Evolutionary conservation across 2,888 invertebrate genomes (phyloP).

Genomic region (Shargacucullia verbasci): DNA sequence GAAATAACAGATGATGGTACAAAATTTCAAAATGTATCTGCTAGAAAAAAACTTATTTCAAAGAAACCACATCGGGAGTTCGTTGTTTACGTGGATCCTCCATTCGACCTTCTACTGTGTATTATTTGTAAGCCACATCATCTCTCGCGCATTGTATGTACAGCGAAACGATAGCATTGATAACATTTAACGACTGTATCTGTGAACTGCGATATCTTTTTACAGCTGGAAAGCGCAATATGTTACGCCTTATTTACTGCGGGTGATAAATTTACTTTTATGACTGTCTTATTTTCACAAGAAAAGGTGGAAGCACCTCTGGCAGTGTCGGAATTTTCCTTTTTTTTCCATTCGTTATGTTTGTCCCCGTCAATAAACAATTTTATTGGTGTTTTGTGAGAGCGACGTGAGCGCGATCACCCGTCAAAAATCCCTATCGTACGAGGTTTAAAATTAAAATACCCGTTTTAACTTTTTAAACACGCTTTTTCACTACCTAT

Average conservation of each 20-base stretch:
- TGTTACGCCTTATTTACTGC: slow-evolving; percentile 84
- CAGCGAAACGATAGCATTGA: slow-evolving; percentile 57
- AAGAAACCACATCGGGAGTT: no score
- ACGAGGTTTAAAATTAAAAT: slow-evolving; percentile 43
- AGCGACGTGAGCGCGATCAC: slow-evolving; percentile 46
- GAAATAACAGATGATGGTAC: no score
- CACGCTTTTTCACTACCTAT: slow-evolving; percentile 37
- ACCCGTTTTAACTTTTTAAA: slow-evolving; percentile 28
- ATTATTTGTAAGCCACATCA: slow-evolving; percentile 2
- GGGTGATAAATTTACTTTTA: slow-evolving; percentile 84
- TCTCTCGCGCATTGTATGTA: slow-evolving; percentile 8
- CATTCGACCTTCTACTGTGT: background rate
- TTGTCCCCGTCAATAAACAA: slow-evolving; percentile 75
- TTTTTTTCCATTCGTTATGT: slow-evolving; percentile 68
- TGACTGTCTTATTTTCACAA: slow-evolving; percentile 83
- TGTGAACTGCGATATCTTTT: slow-evolving; percentile 72
- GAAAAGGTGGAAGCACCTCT: slow-evolving; percentile 67
- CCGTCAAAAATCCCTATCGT: slow-evolving; percentile 43
- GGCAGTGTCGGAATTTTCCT: slow-evolving; percentile 68
- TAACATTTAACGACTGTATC: slow-evolving; percentile 69
- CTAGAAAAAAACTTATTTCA: no score
- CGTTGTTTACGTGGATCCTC: no score
- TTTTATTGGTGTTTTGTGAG: slow-evolving; percentile 76
- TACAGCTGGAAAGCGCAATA: slow-evolving; percentile 77
- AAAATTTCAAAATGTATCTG: no score